Evolutionary conservation across 2,113 vertebrate genomes (phyloP).

Genomic region (Thunnus thynnus): DNA sequence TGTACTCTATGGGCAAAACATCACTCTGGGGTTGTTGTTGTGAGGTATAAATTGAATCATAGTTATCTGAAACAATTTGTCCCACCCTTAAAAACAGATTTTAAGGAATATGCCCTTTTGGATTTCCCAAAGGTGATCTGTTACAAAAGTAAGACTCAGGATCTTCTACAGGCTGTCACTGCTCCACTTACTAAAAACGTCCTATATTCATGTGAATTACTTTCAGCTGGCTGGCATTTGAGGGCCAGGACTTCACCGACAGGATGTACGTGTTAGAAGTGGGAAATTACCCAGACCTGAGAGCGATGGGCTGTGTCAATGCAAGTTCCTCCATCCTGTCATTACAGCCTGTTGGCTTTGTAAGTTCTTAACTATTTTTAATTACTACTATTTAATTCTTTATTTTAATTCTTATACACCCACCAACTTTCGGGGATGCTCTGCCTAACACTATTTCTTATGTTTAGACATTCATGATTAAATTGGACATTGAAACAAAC

Average conservation of each 20-base stretch:
- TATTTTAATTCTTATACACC: not conserved
- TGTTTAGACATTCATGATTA: too few relatives aligned
- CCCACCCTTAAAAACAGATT: not conserved
- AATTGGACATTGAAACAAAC: not conserved
- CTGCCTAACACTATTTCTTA: too few relatives aligned
- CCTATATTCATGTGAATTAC: conserved; percentile 17
- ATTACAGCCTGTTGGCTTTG: conserved; percentile 87
- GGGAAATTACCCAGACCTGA: conserved; percentile 90
- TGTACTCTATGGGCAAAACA: not conserved
- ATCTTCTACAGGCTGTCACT: not conserved
- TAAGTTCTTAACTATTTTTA: conserved; percentile 81
- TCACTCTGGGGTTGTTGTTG: not conserved
- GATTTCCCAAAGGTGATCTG: conserved; percentile 7
- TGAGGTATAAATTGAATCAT: not conserved
- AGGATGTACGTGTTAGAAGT: conserved; percentile 93
- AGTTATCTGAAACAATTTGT: not conserved
- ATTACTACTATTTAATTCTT: not conserved
- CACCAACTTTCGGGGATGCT: not conserved
- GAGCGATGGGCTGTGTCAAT: conserved; percentile 88
- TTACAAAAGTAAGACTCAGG: not conserved
- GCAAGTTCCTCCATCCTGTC: conserved; percentile 85
- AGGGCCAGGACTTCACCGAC: conserved; percentile 86
- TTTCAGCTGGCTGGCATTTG: conserved; percentile 91
- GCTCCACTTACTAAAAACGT: conserved; percentile 8
- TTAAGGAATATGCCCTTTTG: not conserved